Base-by-base conservation (phyloP, 2,113 vertebrate species). In the Prionailurus viverrinus region DNA sequence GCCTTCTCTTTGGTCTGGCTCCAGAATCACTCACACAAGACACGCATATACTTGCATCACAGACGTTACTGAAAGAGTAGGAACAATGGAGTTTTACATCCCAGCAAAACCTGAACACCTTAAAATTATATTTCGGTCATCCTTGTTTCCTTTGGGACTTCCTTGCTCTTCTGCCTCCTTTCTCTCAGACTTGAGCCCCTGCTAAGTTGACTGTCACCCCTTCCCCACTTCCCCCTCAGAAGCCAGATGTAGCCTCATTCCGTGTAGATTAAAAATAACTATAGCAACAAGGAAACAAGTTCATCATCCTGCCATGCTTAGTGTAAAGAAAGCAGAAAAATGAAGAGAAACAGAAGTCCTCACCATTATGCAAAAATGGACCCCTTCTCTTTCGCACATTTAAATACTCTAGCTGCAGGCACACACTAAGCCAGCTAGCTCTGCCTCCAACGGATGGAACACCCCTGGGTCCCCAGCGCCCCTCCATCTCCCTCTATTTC, bases 21-120 rank as follows among this genome's bases (percentile, higher is more conserved):
- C 48, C 31, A 58, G 65, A 94, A 71, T 95, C 63, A 87, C 19
- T 80, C 92, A 92, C 39, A 33, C 7, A 31, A 58, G 31, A 68
- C 48, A 36, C 8, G 3, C 13, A 4, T 11, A 29, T 0, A 0
- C 41, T 48, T n/a, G 6, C 31, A 58, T 68, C 25, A 13, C 3
- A 69, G 87, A 65, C 41, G 90, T 97, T 69, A 88, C 23, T 69
- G 71, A 78, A 55, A 16, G 31, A 73, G 45, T 48, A 31, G 41
- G 14, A 73, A 73, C 13, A 80, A 31, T n/a, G 45, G 36, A 71
- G 25, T 68, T 71, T 94, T 58, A 12, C 8, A n/a, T 41, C 18
- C 31, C 1, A 90, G 84, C 19, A 83, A 66, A 95, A 73, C 3
- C 3, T 13, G 74, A 80, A 58, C 8, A 25, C 13, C 36, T 55